Conservation (phyloP, 2,797 vertebrate genomes). For the Semaprochilodus insignis region DNA sequence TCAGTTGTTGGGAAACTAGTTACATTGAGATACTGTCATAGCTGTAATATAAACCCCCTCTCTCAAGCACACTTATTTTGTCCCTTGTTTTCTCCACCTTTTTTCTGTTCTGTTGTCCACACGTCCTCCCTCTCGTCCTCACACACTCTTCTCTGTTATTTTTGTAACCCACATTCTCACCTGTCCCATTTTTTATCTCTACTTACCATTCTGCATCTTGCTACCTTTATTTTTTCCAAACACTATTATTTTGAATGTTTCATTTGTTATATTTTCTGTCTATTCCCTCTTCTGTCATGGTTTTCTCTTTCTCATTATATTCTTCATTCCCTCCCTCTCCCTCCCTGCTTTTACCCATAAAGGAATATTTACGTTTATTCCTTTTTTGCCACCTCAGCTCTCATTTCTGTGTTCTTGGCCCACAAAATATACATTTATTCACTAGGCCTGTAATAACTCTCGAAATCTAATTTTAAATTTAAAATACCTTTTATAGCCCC, state of each 20-base stretch:
- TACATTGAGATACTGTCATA: neutral
- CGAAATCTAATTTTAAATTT: neutral
- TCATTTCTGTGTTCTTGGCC: conserved; percentile 12
- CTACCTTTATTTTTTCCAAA: neutral
- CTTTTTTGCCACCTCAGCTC: conserved; percentile 19
- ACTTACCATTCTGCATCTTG: neutral
- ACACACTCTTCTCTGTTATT: neutral
- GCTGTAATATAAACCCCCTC: conserved; percentile 25
- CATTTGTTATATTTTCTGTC: neutral
- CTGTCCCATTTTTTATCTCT: neutral
- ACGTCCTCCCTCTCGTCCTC: neutral
- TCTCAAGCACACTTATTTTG: conserved; percentile 32
- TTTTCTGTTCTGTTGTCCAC: neutral
- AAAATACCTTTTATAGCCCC: neutral
- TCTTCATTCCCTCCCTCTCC: neutral
- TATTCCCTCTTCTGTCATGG: neutral
- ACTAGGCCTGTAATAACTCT: neutral
- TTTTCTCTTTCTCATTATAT: neutral
- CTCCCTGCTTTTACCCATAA: conserved; percentile 8
- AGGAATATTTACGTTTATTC: neutral
- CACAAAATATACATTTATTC: conserved; percentile 11
- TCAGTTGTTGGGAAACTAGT: neutral
- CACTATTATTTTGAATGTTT: neutral
- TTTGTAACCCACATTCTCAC: conserved; percentile 5
- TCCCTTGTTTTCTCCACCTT: neutral